These are phyloP conservation scores for Isoperla grammatica DNA, from an alignment of 2,888 invertebrate species.

Conservation along the genomic window DNA sequence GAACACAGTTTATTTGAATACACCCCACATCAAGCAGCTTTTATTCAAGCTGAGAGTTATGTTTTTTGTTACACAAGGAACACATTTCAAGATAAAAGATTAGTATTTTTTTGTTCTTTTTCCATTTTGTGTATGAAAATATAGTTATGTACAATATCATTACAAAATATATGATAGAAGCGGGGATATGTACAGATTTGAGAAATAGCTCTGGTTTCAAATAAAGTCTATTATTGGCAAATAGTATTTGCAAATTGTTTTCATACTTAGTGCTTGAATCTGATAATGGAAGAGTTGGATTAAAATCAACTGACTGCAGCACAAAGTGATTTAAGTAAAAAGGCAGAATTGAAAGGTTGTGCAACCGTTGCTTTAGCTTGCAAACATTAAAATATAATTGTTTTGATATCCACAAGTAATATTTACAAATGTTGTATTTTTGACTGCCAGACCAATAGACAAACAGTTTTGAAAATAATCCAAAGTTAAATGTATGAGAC, in stretches of 20 bases:
- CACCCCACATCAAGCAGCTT: too few species aligned
- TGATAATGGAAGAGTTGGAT: neutral
- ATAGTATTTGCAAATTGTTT: constrained; percentile 4
- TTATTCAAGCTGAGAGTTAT: too few species aligned
- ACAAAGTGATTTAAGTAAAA: too few species aligned
- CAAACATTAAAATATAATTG: too few species aligned
- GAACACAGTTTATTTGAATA: too few species aligned
- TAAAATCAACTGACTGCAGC: neutral
- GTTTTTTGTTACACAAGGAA: neutral
- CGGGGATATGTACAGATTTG: constrained; percentile 28
- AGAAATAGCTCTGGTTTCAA: constrained; percentile 3
- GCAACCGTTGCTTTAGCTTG: too few species aligned
- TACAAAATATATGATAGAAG: constrained; percentile 28
- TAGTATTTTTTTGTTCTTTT: constrained; percentile 21
- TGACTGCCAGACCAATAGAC: too few species aligned
- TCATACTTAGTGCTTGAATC: neutral
- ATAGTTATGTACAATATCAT: constrained; percentile 30
- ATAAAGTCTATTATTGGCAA: neutral
- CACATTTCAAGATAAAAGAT: constrained; percentile 4
- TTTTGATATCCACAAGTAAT: too few species aligned
- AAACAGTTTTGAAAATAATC: too few species aligned
- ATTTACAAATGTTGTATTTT: too few species aligned
- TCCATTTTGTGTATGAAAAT: constrained; percentile 28
- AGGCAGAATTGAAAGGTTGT: too few species aligned
- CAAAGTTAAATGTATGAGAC: too few species aligned